Base-by-base conservation (phyloP, 2,888 invertebrate genomes). In the Bembecia ichneumoniformis region DNA sequence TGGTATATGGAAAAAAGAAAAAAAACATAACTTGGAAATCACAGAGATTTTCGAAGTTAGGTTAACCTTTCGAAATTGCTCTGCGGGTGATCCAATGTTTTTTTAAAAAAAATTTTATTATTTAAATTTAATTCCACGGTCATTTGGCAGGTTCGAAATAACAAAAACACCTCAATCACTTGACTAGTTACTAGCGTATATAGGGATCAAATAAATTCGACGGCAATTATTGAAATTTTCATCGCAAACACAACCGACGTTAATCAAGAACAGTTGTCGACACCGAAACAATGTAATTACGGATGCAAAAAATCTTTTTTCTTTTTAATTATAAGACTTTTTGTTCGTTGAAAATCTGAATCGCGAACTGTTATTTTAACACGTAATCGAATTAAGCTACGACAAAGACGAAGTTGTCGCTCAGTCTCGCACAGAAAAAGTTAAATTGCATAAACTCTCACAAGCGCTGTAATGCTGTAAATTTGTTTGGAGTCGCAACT, bases 401-500 rank as follows among this genome's bases (percentile, higher is more conserved):
- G 63, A 71, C 68, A 71, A 71, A 66, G 73, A 68, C 61, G 56
- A 66, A 74, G 71, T 74, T 74, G 63, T 56, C 47, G 50, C 47
- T 48, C 56, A 60, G 56, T 54, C 58, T 50, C 59, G 59, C 62
- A 59, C 64, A 55, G 71, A 73, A 77, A 77, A 79, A 79, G 78
- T 78, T 79, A 75, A 76, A 77, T 76, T 76, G 74, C 66, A 68
- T 64, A 62, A 67, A 68, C 64, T 59, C 57, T 55, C 47, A 11
- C 11, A 52, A 54, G 52, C 57, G 57, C 52, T 58, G 59, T 55
- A 60, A 17, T 3, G 56, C 53, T 50, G 52, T 49, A 55, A 62
- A 64, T 67, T 71, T 67, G 68, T 68, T 64, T 61, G 58, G 53
- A 51, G 28, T 28, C 28, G 49, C 48, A 52, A 51, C 40, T n/a